A percentile compares a stretch with the other conserved stretches of the same genome.
phyloP scores from a whole-genome alignment of 2,797 vertebrate species.

The Sciaenops ocellatus region DNA sequence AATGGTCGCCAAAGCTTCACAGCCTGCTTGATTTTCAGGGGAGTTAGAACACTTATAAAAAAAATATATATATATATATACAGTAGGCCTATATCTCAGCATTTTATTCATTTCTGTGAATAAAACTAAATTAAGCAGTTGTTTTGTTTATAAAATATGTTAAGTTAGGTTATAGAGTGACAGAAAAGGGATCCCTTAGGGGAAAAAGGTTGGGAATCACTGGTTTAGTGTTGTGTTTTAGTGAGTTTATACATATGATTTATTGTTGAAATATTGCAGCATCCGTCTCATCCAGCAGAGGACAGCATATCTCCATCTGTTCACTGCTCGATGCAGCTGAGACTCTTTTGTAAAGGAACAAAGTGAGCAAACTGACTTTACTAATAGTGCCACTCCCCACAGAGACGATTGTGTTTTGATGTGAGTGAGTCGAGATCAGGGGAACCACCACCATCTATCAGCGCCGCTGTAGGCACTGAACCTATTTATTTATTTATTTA shows the following conservation, averaged over 20 bases:
- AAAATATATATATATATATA: too few relatives aligned
- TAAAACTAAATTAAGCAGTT: too few relatives aligned
- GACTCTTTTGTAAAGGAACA: conserved; percentile 23
- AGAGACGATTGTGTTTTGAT: conserved; percentile 44
- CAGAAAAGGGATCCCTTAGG: too few relatives aligned
- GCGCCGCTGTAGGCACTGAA: conserved; percentile 10
- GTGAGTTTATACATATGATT: neutral
- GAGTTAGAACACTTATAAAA: too few relatives aligned
- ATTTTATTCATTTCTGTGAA: too few relatives aligned
- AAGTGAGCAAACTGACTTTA: conserved; percentile 13
- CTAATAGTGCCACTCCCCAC: conserved; percentile 35
- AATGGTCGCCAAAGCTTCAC: too few relatives aligned
- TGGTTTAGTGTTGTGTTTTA: neutral
- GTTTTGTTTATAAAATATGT: too few relatives aligned
- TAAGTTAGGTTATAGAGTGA: too few relatives aligned
- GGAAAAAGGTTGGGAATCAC: too few relatives aligned
- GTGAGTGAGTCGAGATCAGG: conserved; percentile 30
- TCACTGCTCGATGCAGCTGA: neutral
- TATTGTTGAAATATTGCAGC: conserved; percentile 13
- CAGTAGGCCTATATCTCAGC: too few relatives aligned
- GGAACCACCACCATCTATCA: conserved; percentile 20
- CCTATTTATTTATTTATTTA: conserved; percentile 10
- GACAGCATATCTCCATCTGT: conserved; percentile 71
- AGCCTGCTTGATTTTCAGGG: too few relatives aligned
- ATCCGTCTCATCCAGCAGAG: conserved; percentile 75